A percentile compares a stretch with the other conserved stretches of the same genome.
Evolutionary conservation across 2,797 vertebrate genomes (phyloP).

Genomic region (Aratinga solstitialis): DNA sequence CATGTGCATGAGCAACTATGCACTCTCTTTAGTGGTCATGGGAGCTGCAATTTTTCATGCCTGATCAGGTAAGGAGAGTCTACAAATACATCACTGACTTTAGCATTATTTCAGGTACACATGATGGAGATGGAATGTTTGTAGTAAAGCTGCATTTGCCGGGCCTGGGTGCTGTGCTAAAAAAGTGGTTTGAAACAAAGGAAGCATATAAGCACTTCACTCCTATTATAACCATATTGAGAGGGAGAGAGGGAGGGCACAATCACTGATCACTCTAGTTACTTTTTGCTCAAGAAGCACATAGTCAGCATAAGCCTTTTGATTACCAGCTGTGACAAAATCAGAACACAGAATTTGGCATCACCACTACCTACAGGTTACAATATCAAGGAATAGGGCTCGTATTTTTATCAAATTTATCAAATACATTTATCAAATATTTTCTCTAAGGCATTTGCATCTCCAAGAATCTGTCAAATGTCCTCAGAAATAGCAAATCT

Average conservation of each 20-base stretch:
- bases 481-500: neutral
- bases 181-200: neutral
- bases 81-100: neutral
- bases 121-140: neutral
- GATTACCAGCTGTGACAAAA: neutral
- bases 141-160: neutral
- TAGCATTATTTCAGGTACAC: neutral
- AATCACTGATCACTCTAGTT: neutral
- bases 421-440: neutral
- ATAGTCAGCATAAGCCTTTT: neutral
- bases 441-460: neutral
- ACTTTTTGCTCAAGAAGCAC: neutral
- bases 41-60: neutral
- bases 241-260: neutral
- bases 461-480: neutral
- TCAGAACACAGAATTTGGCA: neutral
- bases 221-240: neutral
- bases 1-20: fast-evolving
- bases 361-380: neutral
- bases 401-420: neutral
- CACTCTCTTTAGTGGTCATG: neutral
- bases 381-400: neutral
- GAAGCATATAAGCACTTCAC: neutral
- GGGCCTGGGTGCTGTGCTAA: neutral
- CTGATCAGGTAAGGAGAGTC: neutral